Conservation (phyloP, 2,797 vertebrate genomes). For the Manis pentadactyla region DNA sequence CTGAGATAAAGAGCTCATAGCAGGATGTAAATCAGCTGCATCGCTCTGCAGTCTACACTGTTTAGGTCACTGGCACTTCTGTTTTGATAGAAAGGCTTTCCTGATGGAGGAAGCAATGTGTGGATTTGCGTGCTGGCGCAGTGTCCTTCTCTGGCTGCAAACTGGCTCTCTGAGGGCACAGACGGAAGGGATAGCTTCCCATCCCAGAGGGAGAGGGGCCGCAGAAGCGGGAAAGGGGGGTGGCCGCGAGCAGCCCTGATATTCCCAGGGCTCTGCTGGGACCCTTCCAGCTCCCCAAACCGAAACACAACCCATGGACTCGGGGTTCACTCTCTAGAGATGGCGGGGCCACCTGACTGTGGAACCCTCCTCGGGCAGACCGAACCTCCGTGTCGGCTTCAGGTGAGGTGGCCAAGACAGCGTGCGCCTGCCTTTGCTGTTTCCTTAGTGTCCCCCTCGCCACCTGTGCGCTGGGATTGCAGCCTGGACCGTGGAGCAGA, state of each 20-base stretch:
- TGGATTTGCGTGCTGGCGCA: not conserved
- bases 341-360: too few species aligned
- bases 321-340: too few species aligned
- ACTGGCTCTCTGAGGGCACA: not conserved
- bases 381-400: too few species aligned
- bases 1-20: not conserved
- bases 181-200: not conserved
- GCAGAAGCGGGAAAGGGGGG: not conserved
- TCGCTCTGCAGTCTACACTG: not conserved
- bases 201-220: too few species aligned
- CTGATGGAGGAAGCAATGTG: not conserved
- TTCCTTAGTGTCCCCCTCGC: too few species aligned
- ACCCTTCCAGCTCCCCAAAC: too few species aligned
- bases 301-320: too few species aligned
- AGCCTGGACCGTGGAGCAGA: not conserved
- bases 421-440: too few species aligned
- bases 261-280: too few species aligned
- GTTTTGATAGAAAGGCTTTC: not conserved
- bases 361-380: too few species aligned
- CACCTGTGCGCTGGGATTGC: not conserved
- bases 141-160: not conserved
- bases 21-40: conserved; percentile 26
- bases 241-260: too few species aligned
- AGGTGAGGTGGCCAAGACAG: too few species aligned
- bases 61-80: not conserved